Evolutionary conservation across 2,888 invertebrate genomes (phyloP).

Genomic region (Ceriagrion tenellum): DNA sequence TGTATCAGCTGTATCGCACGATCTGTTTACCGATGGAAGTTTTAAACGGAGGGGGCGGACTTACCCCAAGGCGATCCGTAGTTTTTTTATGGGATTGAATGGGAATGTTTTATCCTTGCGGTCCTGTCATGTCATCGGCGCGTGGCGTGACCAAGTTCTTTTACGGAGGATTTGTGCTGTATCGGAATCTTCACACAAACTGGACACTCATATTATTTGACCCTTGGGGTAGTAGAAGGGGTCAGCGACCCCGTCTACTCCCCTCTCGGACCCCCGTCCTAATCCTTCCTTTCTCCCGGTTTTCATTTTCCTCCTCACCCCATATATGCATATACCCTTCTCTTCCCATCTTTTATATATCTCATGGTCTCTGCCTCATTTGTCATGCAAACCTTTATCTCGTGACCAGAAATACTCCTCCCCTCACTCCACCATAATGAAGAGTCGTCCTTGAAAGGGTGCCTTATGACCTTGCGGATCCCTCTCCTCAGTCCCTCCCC

Average conservation of each 20-base stretch:
- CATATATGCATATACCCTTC: not conserved
- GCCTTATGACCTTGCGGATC: constrained; percentile 15
- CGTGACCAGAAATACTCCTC: not conserved
- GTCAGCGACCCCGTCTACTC: not conserved
- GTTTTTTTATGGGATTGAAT: not conserved
- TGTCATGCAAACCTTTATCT: not conserved
- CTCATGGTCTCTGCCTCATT: not conserved
- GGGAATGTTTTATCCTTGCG: not conserved
- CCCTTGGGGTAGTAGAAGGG: not conserved
- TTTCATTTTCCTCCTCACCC: not conserved
- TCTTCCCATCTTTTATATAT: not conserved
- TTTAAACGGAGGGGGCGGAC: too few relatives aligned
- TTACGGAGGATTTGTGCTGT: not conserved
- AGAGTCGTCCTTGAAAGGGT: not conserved
- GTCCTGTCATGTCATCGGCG: not conserved
- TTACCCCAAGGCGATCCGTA: too few relatives aligned
- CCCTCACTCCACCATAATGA: not conserved
- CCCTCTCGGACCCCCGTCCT: not conserved
- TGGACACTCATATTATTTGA: not conserved
- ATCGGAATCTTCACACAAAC: not conserved
- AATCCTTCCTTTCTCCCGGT: not conserved
- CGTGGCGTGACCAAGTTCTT: not conserved
- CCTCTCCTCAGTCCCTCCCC: not conserved
- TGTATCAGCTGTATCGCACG: too few relatives aligned
- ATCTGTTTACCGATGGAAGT: too few relatives aligned